Percentiles rank a stretch among this genome's conserved stretches.
Evolutionary conservation across 1,140 invertebrate genomes (phyloP).

Genomic region (Drosophila varians): DNA sequence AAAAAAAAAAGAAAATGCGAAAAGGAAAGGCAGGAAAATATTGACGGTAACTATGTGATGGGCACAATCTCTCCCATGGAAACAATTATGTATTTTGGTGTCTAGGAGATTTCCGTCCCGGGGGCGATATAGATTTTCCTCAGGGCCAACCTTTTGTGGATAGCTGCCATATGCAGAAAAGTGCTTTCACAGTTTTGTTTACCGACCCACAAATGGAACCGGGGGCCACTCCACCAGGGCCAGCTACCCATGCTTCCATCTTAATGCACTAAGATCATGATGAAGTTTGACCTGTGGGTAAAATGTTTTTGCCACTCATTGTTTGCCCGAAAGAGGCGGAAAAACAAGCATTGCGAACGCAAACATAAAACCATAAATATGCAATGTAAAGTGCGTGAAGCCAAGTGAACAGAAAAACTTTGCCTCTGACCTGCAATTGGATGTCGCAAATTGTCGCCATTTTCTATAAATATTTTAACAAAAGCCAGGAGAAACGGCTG

Average conservation of each 20-base stretch:
- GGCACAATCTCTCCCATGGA: slow-evolving; percentile 55
- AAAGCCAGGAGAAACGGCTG: slow-evolving; percentile 8
- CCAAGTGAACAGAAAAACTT: slow-evolving; percentile 1
- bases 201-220: slow-evolving; percentile 47
- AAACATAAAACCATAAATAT: slow-evolving; percentile 66
- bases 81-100: slow-evolving; percentile 68
- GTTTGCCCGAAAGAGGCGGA: neutral
- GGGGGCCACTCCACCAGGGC: neutral
- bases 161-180: slow-evolving; percentile 46
- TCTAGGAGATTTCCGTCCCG: slow-evolving; percentile 27
- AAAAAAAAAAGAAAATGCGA: slow-evolving; percentile 1
- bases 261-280: slow-evolving; percentile 32
- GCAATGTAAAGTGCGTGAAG: slow-evolving; percentile 50
- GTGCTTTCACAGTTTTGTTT: slow-evolving; percentile 39
- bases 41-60: slow-evolving; percentile 6
- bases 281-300: slow-evolving; percentile 23
- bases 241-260: slow-evolving; percentile 9
- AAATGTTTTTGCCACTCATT: slow-evolving; percentile 19
- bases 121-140: slow-evolving; percentile 46
- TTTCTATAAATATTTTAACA: slow-evolving; percentile 73
- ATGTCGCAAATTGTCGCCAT: slow-evolving; percentile 58
- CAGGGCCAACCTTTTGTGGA: slow-evolving; percentile 30
- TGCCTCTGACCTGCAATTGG: slow-evolving; percentile 51
- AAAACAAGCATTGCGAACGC: neutral
- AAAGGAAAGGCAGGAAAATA: slow-evolving; percentile 16